Conservation (phyloP, 2,113 vertebrate genomes). For the Camelus dromedarius region DNA sequence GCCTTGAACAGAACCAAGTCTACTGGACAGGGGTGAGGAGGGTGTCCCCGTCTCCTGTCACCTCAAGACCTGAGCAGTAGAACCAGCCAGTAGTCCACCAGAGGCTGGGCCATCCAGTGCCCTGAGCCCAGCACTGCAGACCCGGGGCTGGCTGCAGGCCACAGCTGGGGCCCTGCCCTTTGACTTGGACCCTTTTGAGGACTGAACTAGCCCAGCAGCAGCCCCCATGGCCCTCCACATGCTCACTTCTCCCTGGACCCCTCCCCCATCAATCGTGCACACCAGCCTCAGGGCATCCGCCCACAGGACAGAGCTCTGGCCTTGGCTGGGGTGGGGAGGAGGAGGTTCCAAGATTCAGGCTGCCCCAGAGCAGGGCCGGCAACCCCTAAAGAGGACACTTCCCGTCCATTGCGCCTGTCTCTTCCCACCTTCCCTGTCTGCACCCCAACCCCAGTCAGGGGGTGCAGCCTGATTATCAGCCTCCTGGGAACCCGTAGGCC, state of each 20-base stretch:
- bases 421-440: not conserved
- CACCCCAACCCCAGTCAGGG: not conserved
- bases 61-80: not conserved
- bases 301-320: not conserved
- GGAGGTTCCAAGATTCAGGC: not conserved
- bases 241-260: not conserved
- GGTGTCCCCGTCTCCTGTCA: not conserved
- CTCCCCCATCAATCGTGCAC: not conserved
- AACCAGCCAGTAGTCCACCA: not conserved
- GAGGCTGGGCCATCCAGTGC: not conserved
- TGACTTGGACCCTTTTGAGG: not conserved
- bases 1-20: slow-evolving; percentile 53
- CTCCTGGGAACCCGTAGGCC: not conserved
- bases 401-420: fast-evolving
- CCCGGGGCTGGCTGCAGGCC: not conserved
- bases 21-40: not conserved
- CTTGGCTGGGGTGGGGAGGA: not conserved
- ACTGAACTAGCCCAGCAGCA: not conserved
- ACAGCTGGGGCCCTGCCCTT: not conserved
- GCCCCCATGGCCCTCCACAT: not conserved
- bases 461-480: not conserved
- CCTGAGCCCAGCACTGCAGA: not conserved
- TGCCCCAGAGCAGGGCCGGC: not conserved
- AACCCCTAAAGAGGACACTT: not conserved
- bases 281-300: not conserved